Conservation (phyloP, 1,140 invertebrate species). For the Hypothenemus hampei region DNA sequence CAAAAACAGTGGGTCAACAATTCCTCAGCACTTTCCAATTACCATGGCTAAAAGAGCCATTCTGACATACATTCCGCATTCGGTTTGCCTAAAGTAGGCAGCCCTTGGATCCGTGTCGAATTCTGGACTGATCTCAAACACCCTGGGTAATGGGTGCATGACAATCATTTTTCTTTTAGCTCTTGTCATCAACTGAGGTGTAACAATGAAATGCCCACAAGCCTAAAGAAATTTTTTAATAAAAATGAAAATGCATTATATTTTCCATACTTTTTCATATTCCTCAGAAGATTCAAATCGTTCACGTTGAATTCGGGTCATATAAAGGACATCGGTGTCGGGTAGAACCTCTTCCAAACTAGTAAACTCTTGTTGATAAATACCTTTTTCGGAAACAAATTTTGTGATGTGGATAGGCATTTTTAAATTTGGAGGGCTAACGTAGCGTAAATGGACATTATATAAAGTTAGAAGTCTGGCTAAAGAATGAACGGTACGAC, state of each 20-base stretch:
- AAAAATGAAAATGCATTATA: background rate
- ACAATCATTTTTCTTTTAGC: slow-evolving; percentile 93
- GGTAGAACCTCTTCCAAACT: slow-evolving; percentile 79
- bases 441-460: slow-evolving; percentile 84
- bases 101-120: slow-evolving; percentile 95
- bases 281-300: slow-evolving; percentile 80
- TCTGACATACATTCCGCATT: slow-evolving; percentile 95
- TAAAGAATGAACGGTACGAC: slow-evolving; percentile 96
- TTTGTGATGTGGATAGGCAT: slow-evolving; percentile 87
- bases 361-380: slow-evolving; percentile 69
- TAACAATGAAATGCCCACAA: slow-evolving; percentile 83
- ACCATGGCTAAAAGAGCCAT: slow-evolving; percentile 96
- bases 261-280: slow-evolving; percentile 69
- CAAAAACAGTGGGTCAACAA: too few relatives aligned
- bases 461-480: slow-evolving; percentile 87
- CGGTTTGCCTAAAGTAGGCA: slow-evolving; percentile 97
- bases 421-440: slow-evolving; percentile 76
- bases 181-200: slow-evolving; percentile 90
- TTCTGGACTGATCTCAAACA: slow-evolving; percentile 90
- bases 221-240: slow-evolving; percentile 51
- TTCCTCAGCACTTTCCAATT: slow-evolving; percentile 52
- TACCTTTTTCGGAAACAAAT: slow-evolving; percentile 71
- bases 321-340: slow-evolving; percentile 95
- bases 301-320: slow-evolving; percentile 96
- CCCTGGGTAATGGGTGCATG: slow-evolving; percentile 94